Evolutionary conservation across 1,140 invertebrate species (phyloP).

Genomic region (Cyphomyrmex costatus): DNA sequence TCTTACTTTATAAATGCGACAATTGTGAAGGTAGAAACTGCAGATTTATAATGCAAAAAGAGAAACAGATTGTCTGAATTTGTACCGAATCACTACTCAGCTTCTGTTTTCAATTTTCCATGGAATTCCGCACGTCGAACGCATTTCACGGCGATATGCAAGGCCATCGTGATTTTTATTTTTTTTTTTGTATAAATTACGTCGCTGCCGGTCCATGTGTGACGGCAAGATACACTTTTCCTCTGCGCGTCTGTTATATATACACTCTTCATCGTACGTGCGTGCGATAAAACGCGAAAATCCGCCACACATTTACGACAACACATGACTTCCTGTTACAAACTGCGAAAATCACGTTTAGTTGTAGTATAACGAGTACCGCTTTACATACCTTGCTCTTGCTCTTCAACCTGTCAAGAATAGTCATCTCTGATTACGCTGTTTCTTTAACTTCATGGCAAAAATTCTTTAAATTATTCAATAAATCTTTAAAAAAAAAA

Average conservation of each 20-base stretch:
- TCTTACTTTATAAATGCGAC: neutral
- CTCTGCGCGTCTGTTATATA: slow-evolving; percentile 10
- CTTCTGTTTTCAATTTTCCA: slow-evolving; percentile 8
- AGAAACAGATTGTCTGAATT: slow-evolving; percentile 3
- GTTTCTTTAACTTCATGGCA: neutral
- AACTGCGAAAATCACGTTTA: slow-evolving; percentile 53
- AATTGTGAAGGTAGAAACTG: neutral
- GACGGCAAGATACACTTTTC: slow-evolving; percentile 45
- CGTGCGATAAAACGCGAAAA: slow-evolving; percentile 39
- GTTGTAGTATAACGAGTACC: too few species aligned
- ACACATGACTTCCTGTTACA: slow-evolving; percentile 37
- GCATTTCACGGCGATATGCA: slow-evolving; percentile 29
- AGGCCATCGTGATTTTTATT: slow-evolving; percentile 30
- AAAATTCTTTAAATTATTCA: neutral
- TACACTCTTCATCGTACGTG: slow-evolving; percentile 15
- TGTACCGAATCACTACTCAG: neutral
- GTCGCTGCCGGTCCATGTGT: neutral
- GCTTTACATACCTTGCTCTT: neutral
- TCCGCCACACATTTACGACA: slow-evolving; percentile 13
- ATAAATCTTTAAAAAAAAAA: too few species aligned
- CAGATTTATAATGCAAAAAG: neutral
- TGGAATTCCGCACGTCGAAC: neutral
- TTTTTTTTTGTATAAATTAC: slow-evolving; percentile 30
- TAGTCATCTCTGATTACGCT: neutral
- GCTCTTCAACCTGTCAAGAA: neutral